These are phyloP conservation scores for Pogona vitticeps DNA, from an alignment of 2,113 vertebrate species.

Conservation along the genomic window DNA sequence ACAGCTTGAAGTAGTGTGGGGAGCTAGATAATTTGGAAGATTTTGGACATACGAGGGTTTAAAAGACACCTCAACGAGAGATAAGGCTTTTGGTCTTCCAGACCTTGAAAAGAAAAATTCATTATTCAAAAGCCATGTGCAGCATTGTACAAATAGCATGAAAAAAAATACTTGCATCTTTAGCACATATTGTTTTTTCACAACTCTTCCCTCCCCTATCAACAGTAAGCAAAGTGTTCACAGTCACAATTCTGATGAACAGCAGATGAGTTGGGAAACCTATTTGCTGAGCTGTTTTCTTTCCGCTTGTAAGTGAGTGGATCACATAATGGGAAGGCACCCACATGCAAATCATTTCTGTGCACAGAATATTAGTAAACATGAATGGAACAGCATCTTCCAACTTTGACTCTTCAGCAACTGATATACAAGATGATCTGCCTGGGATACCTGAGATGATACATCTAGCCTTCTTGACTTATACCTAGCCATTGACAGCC, in stretches of 20 bases:
- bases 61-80: background rate
- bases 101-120: slow-evolving; percentile 9
- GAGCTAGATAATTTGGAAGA: background rate
- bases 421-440: too few species aligned
- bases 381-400: too few species aligned
- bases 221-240: background rate
- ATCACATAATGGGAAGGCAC: background rate
- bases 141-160: background rate
- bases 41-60: slow-evolving; percentile 10
- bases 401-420: too few species aligned
- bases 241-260: too few species aligned
- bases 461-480: too few species aligned
- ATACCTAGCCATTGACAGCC: too few species aligned
- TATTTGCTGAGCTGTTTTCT: background rate
- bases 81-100: slow-evolving; percentile 7
- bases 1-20: background rate
- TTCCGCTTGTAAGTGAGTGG: background rate
- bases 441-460: too few species aligned
- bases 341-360: background rate
- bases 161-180: background rate
- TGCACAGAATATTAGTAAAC: too few species aligned
- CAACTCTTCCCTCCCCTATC: background rate
- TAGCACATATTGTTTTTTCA: background rate
- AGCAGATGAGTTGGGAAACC: background rate
- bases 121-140: background rate